phyloP scores from a whole-genome alignment of 1,140 invertebrate genomes.

The Conus betulinus region DNA sequence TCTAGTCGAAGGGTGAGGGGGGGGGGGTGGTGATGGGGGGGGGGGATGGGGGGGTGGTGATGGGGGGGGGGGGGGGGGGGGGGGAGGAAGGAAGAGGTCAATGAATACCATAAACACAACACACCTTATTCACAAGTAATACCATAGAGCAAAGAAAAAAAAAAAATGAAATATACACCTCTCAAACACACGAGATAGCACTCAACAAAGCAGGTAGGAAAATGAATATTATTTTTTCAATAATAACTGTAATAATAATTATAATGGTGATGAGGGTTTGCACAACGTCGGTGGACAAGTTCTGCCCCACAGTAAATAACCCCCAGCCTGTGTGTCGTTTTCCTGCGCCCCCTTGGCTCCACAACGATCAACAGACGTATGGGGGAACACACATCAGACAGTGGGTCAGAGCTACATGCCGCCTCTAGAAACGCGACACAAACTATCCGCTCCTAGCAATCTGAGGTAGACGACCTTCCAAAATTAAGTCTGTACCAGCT shows the following conservation, averaged over 20 bases:
- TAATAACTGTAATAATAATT: slow-evolving; percentile 23
- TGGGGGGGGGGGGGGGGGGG: no score
- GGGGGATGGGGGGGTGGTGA: no score
- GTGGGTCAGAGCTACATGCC: background rate
- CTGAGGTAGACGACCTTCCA: slow-evolving; percentile 6
- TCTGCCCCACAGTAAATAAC: background rate
- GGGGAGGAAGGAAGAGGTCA: no score
- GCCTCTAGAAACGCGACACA: background rate
- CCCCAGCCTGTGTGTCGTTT: background rate
- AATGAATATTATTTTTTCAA: slow-evolving; percentile 38
- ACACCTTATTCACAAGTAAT: no score
- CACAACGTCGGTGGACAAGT: slow-evolving; percentile 14
- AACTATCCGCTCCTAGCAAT: background rate
- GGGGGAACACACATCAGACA: no score
- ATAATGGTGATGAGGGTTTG: slow-evolving; percentile 16
- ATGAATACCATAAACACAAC: no score
- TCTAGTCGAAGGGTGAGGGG: no score
- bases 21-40: no score
- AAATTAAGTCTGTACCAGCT: background rate
- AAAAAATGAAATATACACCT: no score
- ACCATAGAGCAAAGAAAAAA: no score
- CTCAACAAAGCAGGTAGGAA: background rate
- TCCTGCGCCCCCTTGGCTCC: background rate
- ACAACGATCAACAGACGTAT: no score
- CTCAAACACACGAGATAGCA: background rate